Conservation (phyloP, 53 echinoderm and acorn worm genomes). For the Actinopyga echinites region DNA sequence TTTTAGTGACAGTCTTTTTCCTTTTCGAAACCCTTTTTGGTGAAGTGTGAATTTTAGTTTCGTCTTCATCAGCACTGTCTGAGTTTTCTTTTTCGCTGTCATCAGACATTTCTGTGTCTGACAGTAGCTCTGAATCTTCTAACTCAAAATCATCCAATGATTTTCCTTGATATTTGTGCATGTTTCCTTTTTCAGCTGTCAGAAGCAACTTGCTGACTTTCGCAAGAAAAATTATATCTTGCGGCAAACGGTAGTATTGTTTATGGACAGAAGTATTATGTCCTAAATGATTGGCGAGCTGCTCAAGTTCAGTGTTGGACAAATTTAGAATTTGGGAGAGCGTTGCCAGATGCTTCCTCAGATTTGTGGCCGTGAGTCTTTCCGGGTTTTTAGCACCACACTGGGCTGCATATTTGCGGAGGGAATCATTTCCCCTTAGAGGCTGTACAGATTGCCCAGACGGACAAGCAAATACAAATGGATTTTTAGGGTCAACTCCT, state of each 20-base stretch:
- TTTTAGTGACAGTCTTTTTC: not conserved
- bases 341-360: slow-evolving; percentile 57
- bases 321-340: slow-evolving; percentile 51
- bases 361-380: slow-evolving; percentile 49
- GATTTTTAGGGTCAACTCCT: slow-evolving; percentile 34
- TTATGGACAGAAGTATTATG: slow-evolving; percentile 48
- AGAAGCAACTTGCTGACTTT: slow-evolving; percentile 53
- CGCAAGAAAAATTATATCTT: slow-evolving; percentile 44
- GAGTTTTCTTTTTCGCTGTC: not conserved
- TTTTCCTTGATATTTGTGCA: not conserved
- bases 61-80: not conserved
- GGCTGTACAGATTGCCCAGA: slow-evolving; percentile 1
- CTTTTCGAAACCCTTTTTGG: not conserved
- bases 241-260: slow-evolving; percentile 54
- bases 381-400: slow-evolving; percentile 52
- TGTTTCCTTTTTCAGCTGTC: slow-evolving; percentile 43
- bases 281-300: slow-evolving; percentile 56
- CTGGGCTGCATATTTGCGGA: slow-evolving; percentile 6
- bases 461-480: slow-evolving; percentile 45
- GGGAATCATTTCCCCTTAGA: slow-evolving; percentile 21
- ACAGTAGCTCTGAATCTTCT: not conserved
- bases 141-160: not conserved
- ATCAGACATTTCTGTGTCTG: not conserved
- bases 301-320: slow-evolving; percentile 51
- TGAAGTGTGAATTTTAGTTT: not conserved